A percentile compares a stretch with the other conserved stretches of the same genome.
Conservation (phyloP, 2,797 vertebrate species). For the Cygnus olor region DNA sequence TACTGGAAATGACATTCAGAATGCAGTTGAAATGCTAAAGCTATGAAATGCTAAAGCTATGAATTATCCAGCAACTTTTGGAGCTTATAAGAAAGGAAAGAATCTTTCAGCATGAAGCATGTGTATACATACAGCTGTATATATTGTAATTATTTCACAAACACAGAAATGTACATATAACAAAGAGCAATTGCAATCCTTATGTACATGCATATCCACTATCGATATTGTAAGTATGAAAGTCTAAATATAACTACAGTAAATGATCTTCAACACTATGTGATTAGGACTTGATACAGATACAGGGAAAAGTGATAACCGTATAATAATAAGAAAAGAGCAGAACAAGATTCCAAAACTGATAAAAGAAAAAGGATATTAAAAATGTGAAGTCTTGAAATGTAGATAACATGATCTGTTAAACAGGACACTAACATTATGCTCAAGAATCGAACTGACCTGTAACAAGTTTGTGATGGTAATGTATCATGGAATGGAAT, state of each 20-base stretch:
- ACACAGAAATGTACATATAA: neutral
- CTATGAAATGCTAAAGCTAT: neutral
- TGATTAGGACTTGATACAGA: neutral
- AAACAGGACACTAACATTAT: neutral
- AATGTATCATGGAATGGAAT: neutral
- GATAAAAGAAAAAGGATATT: constrained; percentile 13
- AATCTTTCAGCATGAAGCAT: neutral
- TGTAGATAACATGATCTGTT: neutral
- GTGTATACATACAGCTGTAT: neutral
- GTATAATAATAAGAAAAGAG: neutral
- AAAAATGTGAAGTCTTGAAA: neutral
- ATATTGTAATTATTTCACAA: neutral
- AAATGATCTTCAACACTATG: neutral
- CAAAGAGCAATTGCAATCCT: neutral
- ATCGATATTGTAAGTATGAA: neutral
- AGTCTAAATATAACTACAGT: neutral
- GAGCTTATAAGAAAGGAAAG: neutral
- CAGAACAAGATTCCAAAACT: neutral
- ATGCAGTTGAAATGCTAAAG: neutral
- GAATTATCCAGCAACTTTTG: neutral
- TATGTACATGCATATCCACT: neutral
- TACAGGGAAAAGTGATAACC: neutral
- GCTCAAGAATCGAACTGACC: neutral
- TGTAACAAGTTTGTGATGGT: neutral
- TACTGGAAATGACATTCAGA: neutral